phyloP scores from a whole-genome alignment of 2,888 invertebrate species.

The Bugula neritina region DNA sequence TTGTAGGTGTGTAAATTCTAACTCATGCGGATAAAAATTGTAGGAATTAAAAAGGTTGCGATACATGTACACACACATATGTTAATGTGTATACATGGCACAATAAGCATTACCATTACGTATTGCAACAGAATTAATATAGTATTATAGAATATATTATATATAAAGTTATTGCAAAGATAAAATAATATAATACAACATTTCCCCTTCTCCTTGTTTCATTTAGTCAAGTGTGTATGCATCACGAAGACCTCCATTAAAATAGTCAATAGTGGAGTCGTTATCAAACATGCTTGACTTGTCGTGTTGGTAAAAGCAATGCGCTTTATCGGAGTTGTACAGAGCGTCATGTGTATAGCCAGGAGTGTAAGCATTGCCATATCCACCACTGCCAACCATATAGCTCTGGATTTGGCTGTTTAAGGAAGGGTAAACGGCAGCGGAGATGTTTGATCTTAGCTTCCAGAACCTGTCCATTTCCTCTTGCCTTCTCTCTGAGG shows the following conservation, averaged over 20 bases:
- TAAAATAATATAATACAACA: too few species aligned
- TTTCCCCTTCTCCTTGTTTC: background rate
- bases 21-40: too few species aligned
- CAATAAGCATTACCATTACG: too few species aligned
- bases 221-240: background rate
- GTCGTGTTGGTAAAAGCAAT: background rate
- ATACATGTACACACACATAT: too few species aligned
- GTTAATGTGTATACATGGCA: too few species aligned
- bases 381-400: background rate
- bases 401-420: slow-evolving; percentile 2
- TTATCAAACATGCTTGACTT: background rate
- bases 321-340: background rate
- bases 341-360: background rate
- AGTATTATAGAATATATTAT: too few species aligned
- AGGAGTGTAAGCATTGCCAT: background rate
- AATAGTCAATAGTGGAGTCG: slow-evolving; percentile 3
- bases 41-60: too few species aligned
- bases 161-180: too few species aligned
- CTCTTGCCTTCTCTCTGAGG: background rate
- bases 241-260: background rate
- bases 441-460: background rate
- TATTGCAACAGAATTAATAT: too few species aligned
- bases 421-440: background rate
- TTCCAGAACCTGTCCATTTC: slow-evolving; percentile 1
- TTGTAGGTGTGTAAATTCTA: too few species aligned